These are phyloP conservation scores for Dendrocincla fuliginosa DNA, from an alignment of 2,797 vertebrate genomes.

Conservation along the genomic window DNA sequence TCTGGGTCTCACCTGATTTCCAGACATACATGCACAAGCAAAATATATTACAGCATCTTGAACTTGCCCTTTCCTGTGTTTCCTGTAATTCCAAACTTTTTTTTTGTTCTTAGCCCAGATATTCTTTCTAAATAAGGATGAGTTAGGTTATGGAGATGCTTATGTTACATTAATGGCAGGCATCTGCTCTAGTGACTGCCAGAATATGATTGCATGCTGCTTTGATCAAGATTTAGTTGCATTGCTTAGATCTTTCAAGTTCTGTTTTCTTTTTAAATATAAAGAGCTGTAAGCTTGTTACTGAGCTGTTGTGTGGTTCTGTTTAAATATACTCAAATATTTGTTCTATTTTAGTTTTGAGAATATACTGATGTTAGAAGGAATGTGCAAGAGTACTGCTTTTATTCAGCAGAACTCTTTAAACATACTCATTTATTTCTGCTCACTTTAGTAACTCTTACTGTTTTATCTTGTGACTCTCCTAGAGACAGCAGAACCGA, in stretches of 20 bases:
- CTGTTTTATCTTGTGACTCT: not conserved
- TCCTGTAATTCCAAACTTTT: not conserved
- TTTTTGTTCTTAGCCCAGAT: not conserved
- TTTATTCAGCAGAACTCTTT: not conserved
- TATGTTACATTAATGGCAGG: constrained; percentile 11
- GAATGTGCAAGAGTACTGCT: not conserved
- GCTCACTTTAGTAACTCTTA: not conserved
- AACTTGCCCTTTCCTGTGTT: not conserved
- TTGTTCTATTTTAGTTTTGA: constrained; percentile 18
- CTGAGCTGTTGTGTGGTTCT: constrained; percentile 6
- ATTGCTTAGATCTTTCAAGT: constrained; percentile 24
- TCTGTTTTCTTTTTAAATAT: constrained; percentile 1
- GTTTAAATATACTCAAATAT: constrained; percentile 46
- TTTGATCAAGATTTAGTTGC: constrained; percentile 33
- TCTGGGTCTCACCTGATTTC: not conserved
- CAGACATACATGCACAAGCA: not conserved
- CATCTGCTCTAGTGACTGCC: constrained; percentile 7
- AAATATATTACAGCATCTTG: not conserved
- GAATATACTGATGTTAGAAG: not conserved
- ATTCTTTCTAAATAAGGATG: not conserved
- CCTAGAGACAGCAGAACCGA: not conserved
- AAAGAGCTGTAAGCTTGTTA: constrained; percentile 11
- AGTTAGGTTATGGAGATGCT: constrained; percentile 11
- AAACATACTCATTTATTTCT: not conserved
- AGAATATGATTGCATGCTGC: constrained; percentile 15